Base-by-base conservation (phyloP, 53 echinoderm and acorn worm species). In the Echinarachnius parma region DNA sequence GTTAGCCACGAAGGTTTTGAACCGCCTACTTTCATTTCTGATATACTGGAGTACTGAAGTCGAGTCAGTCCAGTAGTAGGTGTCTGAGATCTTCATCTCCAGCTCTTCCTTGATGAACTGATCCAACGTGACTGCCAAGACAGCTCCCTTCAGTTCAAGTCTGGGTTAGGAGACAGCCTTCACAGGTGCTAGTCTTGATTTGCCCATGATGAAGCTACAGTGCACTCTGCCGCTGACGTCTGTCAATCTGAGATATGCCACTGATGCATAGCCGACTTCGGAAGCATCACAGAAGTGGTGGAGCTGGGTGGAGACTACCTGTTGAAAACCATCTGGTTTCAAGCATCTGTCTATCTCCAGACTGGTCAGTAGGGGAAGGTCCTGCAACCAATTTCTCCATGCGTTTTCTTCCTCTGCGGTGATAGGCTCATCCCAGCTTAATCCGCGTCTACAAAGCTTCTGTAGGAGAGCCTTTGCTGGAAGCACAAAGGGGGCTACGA, bases 241-340 rank as follows among this genome's bases (percentile, higher is more conserved):
- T 25, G 36, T 34, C 16, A 61, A 28, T 1, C 71, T 32, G 4
- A 86, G 67, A 23, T 65, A 46, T 0, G 69, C 59, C 9, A 84
- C 72, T 9, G 78, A 62, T 0, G 78, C 71, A 72, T 84, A 79
- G 9, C 78, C 80, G 5, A 30, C 62, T 52, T 84, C 78, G 31
- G 80, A 80, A 3, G 86, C 86, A 56, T 86, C 86, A 27, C 75
- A 48, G 67, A 86, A 86, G 59, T 86, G 86, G 36, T 86, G 86
- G 7, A 86, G 39, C 47, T 86, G 72, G n/a, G 20, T 19, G 24
- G 59, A 31, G 26, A 31, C 79, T 22, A 34, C 54, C 19, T 67
- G 18, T 1, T 31, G 60, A 66, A 66, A 65, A 3, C 60, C 34
- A 0, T 26, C 48, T 11, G 84, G 79, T 14, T 72, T 84, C 13